Percentiles rank a stretch among this genome's conserved stretches.
Conservation (phyloP, 2,113 vertebrate genomes). For the Notothenia coriiceps region DNA sequence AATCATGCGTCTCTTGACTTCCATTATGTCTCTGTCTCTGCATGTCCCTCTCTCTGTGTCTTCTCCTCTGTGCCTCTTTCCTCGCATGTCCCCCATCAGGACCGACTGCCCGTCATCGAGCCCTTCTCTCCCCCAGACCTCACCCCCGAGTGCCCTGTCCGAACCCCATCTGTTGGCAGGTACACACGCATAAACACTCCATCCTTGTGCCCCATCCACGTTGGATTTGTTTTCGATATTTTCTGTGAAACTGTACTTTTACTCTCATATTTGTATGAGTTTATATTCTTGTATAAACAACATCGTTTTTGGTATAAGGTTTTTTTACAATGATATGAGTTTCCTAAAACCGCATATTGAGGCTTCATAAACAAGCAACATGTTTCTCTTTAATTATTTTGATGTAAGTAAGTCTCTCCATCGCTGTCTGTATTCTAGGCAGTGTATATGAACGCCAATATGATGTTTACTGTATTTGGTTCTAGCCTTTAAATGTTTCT, state of each 20-base stretch:
- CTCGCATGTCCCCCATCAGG: constrained; percentile 64
- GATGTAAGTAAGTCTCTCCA: too few species aligned
- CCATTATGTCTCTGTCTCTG: constrained; percentile 25
- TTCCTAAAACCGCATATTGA: too few species aligned
- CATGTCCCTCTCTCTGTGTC: constrained; percentile 12
- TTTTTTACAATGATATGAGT: neutral
- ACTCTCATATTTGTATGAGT: neutral
- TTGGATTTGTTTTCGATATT: neutral
- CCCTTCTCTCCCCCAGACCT: constrained; percentile 75
- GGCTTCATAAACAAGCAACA: too few species aligned
- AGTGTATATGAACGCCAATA: neutral
- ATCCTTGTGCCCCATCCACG: neutral
- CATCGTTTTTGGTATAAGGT: neutral
- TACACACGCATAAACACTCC: constrained; percentile 32
- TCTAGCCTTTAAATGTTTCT: neutral
- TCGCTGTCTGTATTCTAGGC: neutral
- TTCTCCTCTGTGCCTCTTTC: constrained; percentile 46
- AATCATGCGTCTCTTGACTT: constrained; percentile 9
- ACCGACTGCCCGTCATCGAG: constrained; percentile 72
- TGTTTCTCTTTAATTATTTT: too few species aligned
- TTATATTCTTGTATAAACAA: too few species aligned
- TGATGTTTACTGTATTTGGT: neutral
- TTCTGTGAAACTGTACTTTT: neutral
- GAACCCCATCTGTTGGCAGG: constrained; percentile 77
- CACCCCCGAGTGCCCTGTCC: constrained; percentile 76